These are phyloP conservation scores for Oriolus oriolus DNA, from an alignment of 2,113 vertebrate genomes.

Conservation along the genomic window DNA sequence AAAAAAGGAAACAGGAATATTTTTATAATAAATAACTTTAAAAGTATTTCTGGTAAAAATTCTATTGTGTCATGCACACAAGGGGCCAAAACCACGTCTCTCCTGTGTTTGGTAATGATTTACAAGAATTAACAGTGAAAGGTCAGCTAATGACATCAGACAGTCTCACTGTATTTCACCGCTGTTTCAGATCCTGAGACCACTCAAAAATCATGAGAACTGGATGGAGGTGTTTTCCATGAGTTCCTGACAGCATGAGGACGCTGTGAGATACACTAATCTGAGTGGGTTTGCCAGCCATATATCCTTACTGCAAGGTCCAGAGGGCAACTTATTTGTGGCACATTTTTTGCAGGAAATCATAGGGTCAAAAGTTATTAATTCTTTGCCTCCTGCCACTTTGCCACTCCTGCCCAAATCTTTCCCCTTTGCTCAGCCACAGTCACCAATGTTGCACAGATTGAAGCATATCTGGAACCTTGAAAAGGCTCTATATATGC, in stretches of 20 bases:
- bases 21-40: neutral
- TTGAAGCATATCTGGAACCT: neutral
- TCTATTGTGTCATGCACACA: neutral
- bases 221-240: neutral
- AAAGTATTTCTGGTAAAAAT: neutral
- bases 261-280: neutral
- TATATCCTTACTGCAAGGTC: neutral
- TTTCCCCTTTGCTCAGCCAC: neutral
- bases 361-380: fast-evolving
- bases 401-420: neutral
- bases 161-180: neutral
- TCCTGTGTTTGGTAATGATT: neutral
- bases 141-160: neutral
- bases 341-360: neutral
- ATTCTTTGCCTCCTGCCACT: neutral
- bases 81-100: neutral
- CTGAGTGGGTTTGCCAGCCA: neutral
- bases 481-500: neutral
- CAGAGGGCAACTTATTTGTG: neutral
- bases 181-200: neutral
- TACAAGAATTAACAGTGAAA: neutral
- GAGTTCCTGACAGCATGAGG: neutral
- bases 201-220: neutral
- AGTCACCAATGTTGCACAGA: neutral
- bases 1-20: neutral